Base-by-base conservation (phyloP, 2,888 invertebrate species). In the Cephus pygmeus region DNA sequence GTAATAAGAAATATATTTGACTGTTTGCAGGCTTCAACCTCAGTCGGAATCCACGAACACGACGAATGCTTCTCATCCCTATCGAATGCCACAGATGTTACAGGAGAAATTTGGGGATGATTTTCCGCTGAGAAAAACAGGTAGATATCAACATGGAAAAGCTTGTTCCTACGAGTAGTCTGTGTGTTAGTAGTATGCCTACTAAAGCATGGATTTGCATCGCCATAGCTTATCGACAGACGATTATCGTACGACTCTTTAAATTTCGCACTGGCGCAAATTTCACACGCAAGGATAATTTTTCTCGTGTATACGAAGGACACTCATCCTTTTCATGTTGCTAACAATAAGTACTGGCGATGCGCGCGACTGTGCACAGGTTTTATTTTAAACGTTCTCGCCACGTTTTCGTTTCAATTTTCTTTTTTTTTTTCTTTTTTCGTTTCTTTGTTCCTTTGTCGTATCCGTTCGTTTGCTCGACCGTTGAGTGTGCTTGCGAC, bases 51-150 rank as follows among this genome's bases (percentile, higher is more conserved):
- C 91, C 34, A 82, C 87, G n/a, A 88, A 87, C 76, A 86, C 87
- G 69, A 86, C 88, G 56, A 94, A 94, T 81, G 93, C 93, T 81
- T 93, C 94, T 83, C 95, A 95, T 92, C 95, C 95, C 1, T 95
- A 95, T 92, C 93, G 95, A 88, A 93, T 95, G 91, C 94, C 95
- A 73, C 95, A 94, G 85, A 92, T 95, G 83, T 93, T 93, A 86
- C 87, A 93, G 90, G 90, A 93, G 89, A 93, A 93, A 83, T 93
- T 94, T 84, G 94, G 95, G 82, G 95, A 95, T 81, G 98, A 98
- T 93, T 98, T 97, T 92, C 98, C 98, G 76, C 94, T 98, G 73
- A 92, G 98, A 87, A 98, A 98, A 94, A 98, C 98, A 93, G 98
- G 98, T 98, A 92, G 92, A 93, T 82, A 75, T 69, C 77, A 73